Percentiles rank a stretch among this genome's conserved stretches.
These are phyloP conservation scores for Mycetomoellerius zeteki DNA, from an alignment of 1,140 invertebrate genomes.

Conservation along the genomic window DNA sequence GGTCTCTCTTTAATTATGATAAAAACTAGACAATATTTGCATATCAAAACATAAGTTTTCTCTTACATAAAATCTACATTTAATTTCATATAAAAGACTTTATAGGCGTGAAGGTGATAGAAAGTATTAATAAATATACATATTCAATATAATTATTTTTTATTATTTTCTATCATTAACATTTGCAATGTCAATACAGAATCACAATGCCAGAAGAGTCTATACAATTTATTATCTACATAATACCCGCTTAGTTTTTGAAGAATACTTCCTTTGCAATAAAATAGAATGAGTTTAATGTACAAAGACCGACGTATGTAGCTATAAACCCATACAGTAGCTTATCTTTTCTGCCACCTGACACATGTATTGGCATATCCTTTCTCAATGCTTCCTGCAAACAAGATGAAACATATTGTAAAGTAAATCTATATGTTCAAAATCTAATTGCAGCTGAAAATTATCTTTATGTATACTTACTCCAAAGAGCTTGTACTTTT, in stretches of 20 bases:
- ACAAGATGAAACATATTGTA: constrained; percentile 16
- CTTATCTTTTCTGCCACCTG: constrained; percentile 86
- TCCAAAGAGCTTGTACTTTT: constrained; percentile 67
- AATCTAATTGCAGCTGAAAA: neutral
- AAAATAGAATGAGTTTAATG: neutral
- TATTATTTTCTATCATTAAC: constrained; percentile 23
- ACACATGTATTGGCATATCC: constrained; percentile 82
- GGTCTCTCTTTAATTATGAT: too few species aligned
- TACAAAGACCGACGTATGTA: constrained; percentile 32
- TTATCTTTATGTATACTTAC: constrained; percentile 52
- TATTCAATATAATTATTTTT: constrained; percentile 34
- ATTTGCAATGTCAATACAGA: constrained; percentile 23
- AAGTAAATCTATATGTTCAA: neutral
- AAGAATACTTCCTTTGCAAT: neutral
- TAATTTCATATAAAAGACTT: neutral
- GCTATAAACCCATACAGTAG: constrained; percentile 84
- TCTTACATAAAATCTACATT: neutral
- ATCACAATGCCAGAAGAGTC: neutral
- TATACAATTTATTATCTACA: constrained; percentile 33
- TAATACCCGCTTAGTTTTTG: neutral
- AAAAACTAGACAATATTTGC: too few species aligned
- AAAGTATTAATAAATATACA: neutral
- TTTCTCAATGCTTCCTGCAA: constrained; percentile 83
- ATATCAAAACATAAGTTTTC: neutral
- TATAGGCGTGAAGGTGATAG: neutral